Evolutionary conservation across 2,797 vertebrate genomes (phyloP).

Genomic region (Champsocephalus gunnari): DNA sequence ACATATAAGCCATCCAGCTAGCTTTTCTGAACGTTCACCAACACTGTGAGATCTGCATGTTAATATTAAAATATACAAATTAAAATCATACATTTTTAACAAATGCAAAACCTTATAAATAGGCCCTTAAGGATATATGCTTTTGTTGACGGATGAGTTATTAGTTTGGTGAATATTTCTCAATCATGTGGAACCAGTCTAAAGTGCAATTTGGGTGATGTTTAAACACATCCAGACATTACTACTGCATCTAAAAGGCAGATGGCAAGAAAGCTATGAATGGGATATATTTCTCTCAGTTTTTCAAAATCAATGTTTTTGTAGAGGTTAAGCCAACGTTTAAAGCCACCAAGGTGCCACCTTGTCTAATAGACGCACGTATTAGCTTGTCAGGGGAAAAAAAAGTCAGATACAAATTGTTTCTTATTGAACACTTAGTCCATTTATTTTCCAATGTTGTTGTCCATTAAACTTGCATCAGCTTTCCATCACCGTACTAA

Average conservation of each 20-base stretch:
- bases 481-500: too few species aligned
- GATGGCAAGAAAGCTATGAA: background rate
- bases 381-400: too few species aligned
- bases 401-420: too few species aligned
- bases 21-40: constrained; percentile 18
- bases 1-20: constrained; percentile 27
- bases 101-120: too few species aligned
- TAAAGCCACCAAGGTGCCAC: too few species aligned
- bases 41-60: constrained; percentile 7
- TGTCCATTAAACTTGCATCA: too few species aligned
- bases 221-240: background rate
- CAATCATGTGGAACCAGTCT: background rate
- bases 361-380: too few species aligned
- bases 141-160: background rate
- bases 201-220: background rate
- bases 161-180: background rate
- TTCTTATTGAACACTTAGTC: too few species aligned
- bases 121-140: too few species aligned
- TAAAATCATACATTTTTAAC: constrained; percentile 2
- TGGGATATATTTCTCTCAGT: background rate
- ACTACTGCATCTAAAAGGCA: background rate
- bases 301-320: background rate
- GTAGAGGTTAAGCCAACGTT: too few species aligned
- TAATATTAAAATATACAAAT: background rate
- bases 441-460: too few species aligned